Evolutionary conservation across 2,888 invertebrate genomes (phyloP), one percentile per base, ranked within the genome.

Genomic region (Drepana falcataria): DNA sequence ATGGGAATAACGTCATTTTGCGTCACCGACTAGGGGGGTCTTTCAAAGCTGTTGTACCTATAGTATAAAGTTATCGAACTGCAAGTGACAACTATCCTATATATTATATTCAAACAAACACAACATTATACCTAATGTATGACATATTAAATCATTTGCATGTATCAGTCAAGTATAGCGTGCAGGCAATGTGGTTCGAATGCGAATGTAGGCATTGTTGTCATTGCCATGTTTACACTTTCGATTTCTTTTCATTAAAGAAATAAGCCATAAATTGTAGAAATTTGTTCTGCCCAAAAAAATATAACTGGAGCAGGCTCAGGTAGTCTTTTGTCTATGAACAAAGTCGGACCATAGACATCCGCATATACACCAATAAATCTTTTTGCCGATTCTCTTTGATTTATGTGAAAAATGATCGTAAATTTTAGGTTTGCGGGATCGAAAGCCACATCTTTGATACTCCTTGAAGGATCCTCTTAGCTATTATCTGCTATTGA

Each of bases 351-450:
- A 80, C 80, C 83, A 71, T 71, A 75, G 71, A 77, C 68, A 69
- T 77, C 75, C 73, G 69, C 75, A 75, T 75, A 77, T 77, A 75
- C 75, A 80, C 79, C 78, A 76, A 91, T 91, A 89, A 90, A 91
- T 90, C 90, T 87, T 80, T 62, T 58, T 64, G 84, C 78, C 87
- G 88, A 85, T 71, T 71, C 72, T 73, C 87, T 89, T 91, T 91
- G 91, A 91, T 91, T 91, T 91, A 91, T 90, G 85, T 90, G 89
- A 89, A 89, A 90, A 90, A 91, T 91, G 86, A 88, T 76, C 87
- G 86, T 88, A 90, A 90, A 90, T 91, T 90, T 83, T 77, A 87
- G 91, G 91, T 89, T 89, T 79, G 80, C 81, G 82, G 80, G 55
- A 64, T 61, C 64, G 63, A 60, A 66, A 68, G 71, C 71, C 69